Evolutionary conservation across 1,140 invertebrate species (phyloP).

Genomic region (Brachystomella parvula): DNA sequence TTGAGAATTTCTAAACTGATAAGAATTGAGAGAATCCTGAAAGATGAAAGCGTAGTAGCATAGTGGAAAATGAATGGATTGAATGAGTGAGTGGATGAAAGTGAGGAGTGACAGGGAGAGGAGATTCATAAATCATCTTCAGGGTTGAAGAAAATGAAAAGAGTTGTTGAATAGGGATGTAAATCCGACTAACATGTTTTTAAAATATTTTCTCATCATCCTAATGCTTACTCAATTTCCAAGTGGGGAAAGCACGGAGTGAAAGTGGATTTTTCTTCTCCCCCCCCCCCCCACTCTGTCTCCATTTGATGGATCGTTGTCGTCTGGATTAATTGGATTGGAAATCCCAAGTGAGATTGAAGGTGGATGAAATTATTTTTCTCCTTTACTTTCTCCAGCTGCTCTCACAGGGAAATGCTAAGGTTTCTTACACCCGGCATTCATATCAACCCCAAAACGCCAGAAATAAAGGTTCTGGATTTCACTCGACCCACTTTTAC

Average conservation of each 20-base stretch:
- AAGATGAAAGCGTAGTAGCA: too few relatives aligned
- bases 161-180: too few relatives aligned
- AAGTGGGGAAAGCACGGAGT: neutral
- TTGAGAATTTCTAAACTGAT: too few relatives aligned
- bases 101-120: neutral
- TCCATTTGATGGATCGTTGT: constrained; percentile 20
- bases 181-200: too few relatives aligned
- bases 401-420: neutral
- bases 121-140: neutral
- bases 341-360: constrained; percentile 13
- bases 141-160: too few relatives aligned
- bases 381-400: constrained; percentile 7
- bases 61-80: too few relatives aligned
- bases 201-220: neutral
- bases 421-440: neutral
- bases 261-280: too few relatives aligned
- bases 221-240: neutral
- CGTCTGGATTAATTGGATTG: constrained; percentile 29
- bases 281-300: neutral
- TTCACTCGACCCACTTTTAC: too few relatives aligned
- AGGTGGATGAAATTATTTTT: constrained; percentile 16
- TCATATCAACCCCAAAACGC: too few relatives aligned
- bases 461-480: too few relatives aligned
- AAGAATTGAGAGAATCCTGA: too few relatives aligned
- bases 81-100: neutral